Percentiles rank a stretch among this genome's conserved stretches.
These are phyloP conservation scores for Chymomyza fuscimana DNA, from an alignment of 2,888 invertebrate genomes.

Conservation along the genomic window DNA sequence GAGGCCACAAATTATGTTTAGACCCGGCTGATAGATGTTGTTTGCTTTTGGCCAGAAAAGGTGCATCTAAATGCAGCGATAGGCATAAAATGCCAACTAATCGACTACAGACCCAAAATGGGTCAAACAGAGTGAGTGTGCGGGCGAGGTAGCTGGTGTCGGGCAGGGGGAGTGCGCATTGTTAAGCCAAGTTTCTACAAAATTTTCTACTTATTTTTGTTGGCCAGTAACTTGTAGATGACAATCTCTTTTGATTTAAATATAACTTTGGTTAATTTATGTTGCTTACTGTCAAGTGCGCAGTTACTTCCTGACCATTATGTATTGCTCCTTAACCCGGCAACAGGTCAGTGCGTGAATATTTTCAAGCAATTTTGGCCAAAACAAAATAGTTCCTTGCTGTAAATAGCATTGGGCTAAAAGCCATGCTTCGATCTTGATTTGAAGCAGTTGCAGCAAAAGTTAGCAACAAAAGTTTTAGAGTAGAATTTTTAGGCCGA, in stretches of 20 bases:
- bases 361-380: not conserved
- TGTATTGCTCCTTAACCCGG: not conserved
- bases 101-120: conserved; percentile 52
- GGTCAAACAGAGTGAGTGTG: conserved; percentile 39
- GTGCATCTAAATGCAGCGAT: conserved; percentile 51
- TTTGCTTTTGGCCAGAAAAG: conserved; percentile 47
- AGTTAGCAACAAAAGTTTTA: too few relatives aligned
- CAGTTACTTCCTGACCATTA: conserved; percentile 58
- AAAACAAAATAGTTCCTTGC: not conserved
- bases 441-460: not conserved
- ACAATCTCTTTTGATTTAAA: conserved; percentile 71
- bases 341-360: not conserved
- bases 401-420: not conserved
- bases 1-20: conserved; percentile 10
- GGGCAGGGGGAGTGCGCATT: not conserved
- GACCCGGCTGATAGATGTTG: conserved; percentile 61
- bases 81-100: conserved; percentile 42
- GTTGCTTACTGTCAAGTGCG: conserved; percentile 64
- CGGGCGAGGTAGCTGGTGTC: too few relatives aligned
- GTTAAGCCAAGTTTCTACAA: not conserved
- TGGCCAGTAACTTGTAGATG: conserved; percentile 50
- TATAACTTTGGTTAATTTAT: conserved; percentile 73
- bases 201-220: not conserved
- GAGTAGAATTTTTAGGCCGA: too few relatives aligned
- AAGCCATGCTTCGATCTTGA: not conserved